Conservation (phyloP, 1,140 invertebrate species). For the Heliconius himera region DNA sequence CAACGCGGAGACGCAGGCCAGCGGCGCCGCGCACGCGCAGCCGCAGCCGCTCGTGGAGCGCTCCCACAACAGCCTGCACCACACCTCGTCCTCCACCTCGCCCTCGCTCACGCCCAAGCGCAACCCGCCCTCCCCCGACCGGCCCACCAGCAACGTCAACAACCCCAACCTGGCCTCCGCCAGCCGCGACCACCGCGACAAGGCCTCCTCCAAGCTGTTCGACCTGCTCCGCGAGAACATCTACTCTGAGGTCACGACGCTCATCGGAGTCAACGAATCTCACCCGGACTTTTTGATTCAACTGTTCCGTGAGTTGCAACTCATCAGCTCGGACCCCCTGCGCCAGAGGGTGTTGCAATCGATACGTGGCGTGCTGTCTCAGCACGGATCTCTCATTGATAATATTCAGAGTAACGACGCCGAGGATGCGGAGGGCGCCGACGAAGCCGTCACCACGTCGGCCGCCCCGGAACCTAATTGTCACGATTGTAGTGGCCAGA, state of each 20-base stretch:
- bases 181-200: conserved; percentile 67
- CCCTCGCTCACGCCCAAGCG: conserved; percentile 67
- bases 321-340: conserved; percentile 85
- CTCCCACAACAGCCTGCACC: conserved; percentile 77
- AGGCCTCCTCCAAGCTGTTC: conserved; percentile 84
- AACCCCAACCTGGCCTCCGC: conserved; percentile 74
- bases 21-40: conserved; percentile 53
- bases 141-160: conserved; percentile 20
- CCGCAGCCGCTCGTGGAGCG: conserved; percentile 75
- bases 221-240: conserved; percentile 86
- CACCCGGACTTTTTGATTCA: conserved; percentile 86
- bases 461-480: conserved; percentile 49
- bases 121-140: conserved; percentile 60
- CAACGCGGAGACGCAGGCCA: conserved; percentile 76
- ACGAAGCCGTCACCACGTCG: conserved; percentile 52
- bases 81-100: conserved; percentile 63
- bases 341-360: conserved; percentile 84
- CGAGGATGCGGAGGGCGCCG: conserved; percentile 45
- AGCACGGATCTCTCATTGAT: conserved; percentile 63
- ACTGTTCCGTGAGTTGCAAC: conserved; percentile 84
- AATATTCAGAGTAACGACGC: conserved; percentile 48
- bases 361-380: conserved; percentile 80
- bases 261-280: conserved; percentile 86
- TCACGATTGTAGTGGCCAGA: conserved; percentile 55
- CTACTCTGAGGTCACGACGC: conserved; percentile 86